These are phyloP conservation scores for Odontothrips loti DNA, from an alignment of 2,888 invertebrate species.

Conservation along the genomic window DNA sequence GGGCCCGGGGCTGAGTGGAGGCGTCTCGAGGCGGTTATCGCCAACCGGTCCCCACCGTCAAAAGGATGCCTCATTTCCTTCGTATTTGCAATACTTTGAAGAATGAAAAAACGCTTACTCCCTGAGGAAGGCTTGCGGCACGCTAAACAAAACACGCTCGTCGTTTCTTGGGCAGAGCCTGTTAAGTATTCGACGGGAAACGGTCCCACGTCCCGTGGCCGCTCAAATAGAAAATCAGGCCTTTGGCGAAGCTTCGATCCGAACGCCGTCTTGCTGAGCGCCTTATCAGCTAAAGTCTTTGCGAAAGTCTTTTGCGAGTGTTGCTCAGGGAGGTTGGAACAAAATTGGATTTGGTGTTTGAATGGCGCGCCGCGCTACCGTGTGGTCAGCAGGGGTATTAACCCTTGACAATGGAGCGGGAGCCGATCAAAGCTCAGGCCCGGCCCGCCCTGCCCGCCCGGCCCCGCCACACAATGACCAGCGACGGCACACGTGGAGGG, in stretches of 20 bases:
- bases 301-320: not conserved
- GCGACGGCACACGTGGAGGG: not conserved
- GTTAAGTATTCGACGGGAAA: not conserved
- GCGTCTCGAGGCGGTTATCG: too few relatives aligned
- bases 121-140: not conserved
- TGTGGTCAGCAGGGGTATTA: not conserved
- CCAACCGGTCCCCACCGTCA: not conserved
- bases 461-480: not conserved
- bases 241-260: too few relatives aligned
- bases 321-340: not conserved
- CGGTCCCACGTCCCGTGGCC: too few relatives aligned
- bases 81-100: too few relatives aligned
- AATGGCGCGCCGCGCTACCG: not conserved
- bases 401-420: slow-evolving; percentile 9
- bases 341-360: slow-evolving; percentile 17
- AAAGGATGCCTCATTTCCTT: not conserved
- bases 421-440: slow-evolving; percentile 9
- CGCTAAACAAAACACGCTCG: not conserved
- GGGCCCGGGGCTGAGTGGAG: not conserved
- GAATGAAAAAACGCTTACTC: not conserved
- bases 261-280: too few relatives aligned
- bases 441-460: not conserved
- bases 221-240: too few relatives aligned
- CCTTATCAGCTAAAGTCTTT: too few relatives aligned
- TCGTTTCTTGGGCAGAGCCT: not conserved